These are phyloP conservation scores for Procambarus clarkii DNA, from an alignment of 1,140 invertebrate genomes.

Conservation along the genomic window DNA sequence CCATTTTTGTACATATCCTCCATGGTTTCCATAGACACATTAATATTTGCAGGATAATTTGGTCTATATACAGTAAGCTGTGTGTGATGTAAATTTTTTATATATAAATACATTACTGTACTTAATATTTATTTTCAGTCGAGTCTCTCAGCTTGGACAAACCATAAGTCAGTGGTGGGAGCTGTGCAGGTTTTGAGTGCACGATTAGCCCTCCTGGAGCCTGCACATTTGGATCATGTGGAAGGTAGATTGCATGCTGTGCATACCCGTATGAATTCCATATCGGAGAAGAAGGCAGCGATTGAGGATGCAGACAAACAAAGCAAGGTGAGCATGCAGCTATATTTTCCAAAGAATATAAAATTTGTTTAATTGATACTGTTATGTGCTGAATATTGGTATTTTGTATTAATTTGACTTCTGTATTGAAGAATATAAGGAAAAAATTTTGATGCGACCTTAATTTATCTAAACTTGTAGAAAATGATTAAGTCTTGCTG, in stretches of 20 bases:
- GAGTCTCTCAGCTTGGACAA: slow-evolving; percentile 74
- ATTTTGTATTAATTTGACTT: no score
- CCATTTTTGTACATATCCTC: no score
- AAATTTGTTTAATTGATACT: not conserved
- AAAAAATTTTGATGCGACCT: no score
- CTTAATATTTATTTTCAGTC: slow-evolving; percentile 65
- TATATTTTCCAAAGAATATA: not conserved
- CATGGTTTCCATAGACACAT: no score
- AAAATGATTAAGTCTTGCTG: no score
- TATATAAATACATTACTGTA: no score
- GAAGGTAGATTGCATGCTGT: slow-evolving; percentile 86
- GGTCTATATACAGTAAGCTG: no score
- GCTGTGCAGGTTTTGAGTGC: slow-evolving; percentile 85
- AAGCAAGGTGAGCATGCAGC: slow-evolving; percentile 81
- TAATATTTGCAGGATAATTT: no score
- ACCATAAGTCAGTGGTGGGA: slow-evolving; percentile 79
- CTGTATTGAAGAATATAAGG: no score
- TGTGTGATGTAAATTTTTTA: no score
- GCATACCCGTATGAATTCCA: slow-evolving; percentile 85
- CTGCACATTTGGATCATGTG: slow-evolving; percentile 87
- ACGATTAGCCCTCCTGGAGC: slow-evolving; percentile 87
- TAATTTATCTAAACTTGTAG: no score
- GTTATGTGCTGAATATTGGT: no score
- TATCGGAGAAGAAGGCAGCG: slow-evolving; percentile 82
- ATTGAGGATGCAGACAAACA: slow-evolving; percentile 86